Evolutionary conservation across 2,113 vertebrate species (phyloP).

Genomic region (Pungitius pungitius): DNA sequence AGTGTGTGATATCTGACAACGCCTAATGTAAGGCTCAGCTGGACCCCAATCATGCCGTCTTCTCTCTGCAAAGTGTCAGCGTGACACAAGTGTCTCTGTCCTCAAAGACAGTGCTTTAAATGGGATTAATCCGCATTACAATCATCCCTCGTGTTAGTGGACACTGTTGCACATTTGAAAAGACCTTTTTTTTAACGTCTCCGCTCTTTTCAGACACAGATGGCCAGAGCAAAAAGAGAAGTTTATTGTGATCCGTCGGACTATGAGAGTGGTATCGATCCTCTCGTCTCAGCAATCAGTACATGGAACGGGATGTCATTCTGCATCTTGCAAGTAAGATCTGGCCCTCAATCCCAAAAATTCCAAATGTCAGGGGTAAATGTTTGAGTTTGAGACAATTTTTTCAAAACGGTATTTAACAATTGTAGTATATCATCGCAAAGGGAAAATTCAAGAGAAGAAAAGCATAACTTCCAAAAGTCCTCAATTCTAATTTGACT

Average conservation of each 20-base stretch:
- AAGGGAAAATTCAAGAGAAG: background rate
- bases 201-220: background rate
- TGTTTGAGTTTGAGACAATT: background rate
- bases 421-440: background rate
- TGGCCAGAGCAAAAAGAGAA: conserved; percentile 12
- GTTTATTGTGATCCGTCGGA: background rate
- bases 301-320: background rate
- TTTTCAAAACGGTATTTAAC: background rate
- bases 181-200: conserved; percentile 1
- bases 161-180: conserved; percentile 9
- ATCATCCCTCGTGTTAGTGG: conserved; percentile 8
- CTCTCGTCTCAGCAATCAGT: background rate
- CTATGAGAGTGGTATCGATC: background rate
- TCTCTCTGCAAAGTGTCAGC: conserved; percentile 28
- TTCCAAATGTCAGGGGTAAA: conserved; percentile 12
- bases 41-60: conserved; percentile 47
- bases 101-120: conserved; percentile 34
- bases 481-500: conserved; percentile 4
- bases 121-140: conserved; percentile 39
- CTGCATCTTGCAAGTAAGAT: conserved; percentile 12
- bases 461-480: background rate
- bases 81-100: conserved; percentile 18
- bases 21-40: conserved; percentile 36
- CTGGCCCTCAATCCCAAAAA: conserved; percentile 7
- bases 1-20: conserved; percentile 39